Evolutionary conservation across 2,888 invertebrate genomes (phyloP).

Genomic region (Mystacides longicornis): DNA sequence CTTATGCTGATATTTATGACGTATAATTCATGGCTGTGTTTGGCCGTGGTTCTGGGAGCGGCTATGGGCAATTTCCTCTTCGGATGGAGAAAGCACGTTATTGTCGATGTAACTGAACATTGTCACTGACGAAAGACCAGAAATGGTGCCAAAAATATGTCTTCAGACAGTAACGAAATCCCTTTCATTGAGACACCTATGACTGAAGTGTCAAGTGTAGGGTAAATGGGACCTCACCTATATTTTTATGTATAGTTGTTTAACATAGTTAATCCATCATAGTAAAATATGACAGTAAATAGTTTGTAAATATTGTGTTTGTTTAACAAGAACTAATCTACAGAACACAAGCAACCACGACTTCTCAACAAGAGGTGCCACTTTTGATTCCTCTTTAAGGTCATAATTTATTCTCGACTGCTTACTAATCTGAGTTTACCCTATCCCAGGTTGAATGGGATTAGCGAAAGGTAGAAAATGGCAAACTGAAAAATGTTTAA

Average conservation of each 20-base stretch:
- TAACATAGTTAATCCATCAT: too few relatives aligned
- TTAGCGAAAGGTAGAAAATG: too few relatives aligned
- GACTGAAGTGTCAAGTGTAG: conserved; percentile 11
- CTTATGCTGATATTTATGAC: conserved; percentile 97
- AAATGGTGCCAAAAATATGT: neutral
- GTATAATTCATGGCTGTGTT: conserved; percentile 89
- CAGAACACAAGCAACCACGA: too few relatives aligned
- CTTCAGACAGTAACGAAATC: neutral
- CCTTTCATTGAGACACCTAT: conserved; percentile 6
- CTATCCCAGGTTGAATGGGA: too few relatives aligned
- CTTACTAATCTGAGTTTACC: too few relatives aligned
- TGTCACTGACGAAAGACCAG: conserved; percentile 61
- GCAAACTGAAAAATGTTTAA: too few relatives aligned
- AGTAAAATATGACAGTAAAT: too few relatives aligned
- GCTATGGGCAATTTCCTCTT: conserved; percentile 91
- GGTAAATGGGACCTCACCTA: neutral
- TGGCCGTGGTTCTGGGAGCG: conserved; percentile 82
- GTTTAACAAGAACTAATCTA: too few relatives aligned
- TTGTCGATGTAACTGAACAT: conserved; percentile 92
- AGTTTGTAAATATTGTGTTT: too few relatives aligned
- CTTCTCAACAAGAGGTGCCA: too few relatives aligned
- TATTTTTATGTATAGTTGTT: neutral
- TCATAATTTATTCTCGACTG: too few relatives aligned
- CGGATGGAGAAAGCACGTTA: conserved; percentile 91
- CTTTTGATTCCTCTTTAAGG: too few relatives aligned